phyloP scores from a whole-genome alignment of 2,888 invertebrate species.

The Chesias legatella region DNA sequence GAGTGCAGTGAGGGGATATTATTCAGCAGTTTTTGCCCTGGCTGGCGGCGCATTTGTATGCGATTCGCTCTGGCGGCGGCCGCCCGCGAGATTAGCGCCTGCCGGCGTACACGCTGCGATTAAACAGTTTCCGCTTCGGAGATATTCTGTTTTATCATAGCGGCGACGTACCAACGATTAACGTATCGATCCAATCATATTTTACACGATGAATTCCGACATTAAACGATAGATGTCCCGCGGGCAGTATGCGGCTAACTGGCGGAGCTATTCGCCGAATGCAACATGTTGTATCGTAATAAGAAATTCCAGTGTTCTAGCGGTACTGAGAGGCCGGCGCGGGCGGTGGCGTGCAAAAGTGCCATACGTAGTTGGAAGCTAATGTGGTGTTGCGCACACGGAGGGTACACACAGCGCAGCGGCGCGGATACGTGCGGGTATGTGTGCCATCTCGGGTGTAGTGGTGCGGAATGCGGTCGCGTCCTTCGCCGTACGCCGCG shows the following conservation, averaged over 20 bases:
- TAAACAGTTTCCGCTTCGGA: constrained; percentile 63
- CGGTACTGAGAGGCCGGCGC: constrained; percentile 47
- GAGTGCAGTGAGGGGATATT: constrained; percentile 61
- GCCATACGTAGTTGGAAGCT: constrained; percentile 57
- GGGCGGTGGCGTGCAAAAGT: constrained; percentile 50
- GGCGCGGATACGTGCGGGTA: constrained; percentile 53
- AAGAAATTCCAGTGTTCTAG: constrained; percentile 60
- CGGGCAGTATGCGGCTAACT: constrained; percentile 38
- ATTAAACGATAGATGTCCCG: constrained; percentile 36
- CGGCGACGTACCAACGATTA: constrained; percentile 20
- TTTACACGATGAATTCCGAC: constrained; percentile 23
- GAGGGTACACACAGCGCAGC: constrained; percentile 32
- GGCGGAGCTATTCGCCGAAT: constrained; percentile 48
- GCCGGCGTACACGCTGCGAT: constrained; percentile 56
- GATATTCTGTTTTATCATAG: constrained; percentile 35
- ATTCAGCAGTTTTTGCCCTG: constrained; percentile 70
- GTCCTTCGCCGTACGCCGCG: constrained; percentile 74
- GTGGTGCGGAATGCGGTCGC: constrained; percentile 76
- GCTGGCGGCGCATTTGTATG: constrained; percentile 69
- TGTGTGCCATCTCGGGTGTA: constrained; percentile 67
- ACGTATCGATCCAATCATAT: constrained; percentile 25
- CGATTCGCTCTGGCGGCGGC: constrained; percentile 66
- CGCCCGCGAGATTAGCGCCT: constrained; percentile 67
- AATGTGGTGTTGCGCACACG: constrained; percentile 47
- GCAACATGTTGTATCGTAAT: constrained; percentile 56